Evolutionary conservation across 2,113 vertebrate genomes (phyloP).

Genomic region (Xenotilapia longispinis): DNA sequence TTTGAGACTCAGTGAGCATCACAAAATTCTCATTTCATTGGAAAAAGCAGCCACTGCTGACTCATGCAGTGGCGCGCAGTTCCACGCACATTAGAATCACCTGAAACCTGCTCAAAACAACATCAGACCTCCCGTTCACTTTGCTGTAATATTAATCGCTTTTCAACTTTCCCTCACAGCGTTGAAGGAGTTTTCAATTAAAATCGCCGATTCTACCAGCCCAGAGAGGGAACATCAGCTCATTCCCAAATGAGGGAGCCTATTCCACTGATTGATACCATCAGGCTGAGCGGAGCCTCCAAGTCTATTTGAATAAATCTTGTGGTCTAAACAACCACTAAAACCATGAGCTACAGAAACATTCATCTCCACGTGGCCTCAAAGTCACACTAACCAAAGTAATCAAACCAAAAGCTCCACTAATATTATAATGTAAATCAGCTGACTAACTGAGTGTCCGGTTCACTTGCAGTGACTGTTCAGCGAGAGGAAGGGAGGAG

Average conservation of each 20-base stretch:
- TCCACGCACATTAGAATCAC: neutral
- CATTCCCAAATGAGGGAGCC: neutral
- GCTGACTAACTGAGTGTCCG: constrained; percentile 8
- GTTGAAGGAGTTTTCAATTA: neutral
- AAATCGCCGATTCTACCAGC: neutral
- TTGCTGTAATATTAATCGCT: neutral
- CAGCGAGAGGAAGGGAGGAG: neutral
- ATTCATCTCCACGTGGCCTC: constrained; percentile 16
- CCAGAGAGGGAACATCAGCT: neutral
- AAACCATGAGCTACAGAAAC: constrained; percentile 2
- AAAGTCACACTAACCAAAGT: constrained; percentile 26
- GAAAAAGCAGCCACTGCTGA: neutral
- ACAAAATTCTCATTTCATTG: neutral
- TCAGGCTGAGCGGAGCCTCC: neutral
- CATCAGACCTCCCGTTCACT: neutral
- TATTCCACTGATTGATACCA: constrained; percentile 21
- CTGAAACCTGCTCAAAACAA: neutral
- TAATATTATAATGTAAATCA: constrained; percentile 55
- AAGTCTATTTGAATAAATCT: constrained; percentile 19
- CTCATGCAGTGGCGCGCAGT: neutral
- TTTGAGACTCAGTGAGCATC: neutral
- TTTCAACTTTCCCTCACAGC: neutral
- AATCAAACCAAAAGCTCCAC: constrained; percentile 46
- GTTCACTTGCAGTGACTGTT: constrained; percentile 9
- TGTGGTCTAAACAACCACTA: neutral